Conservation (phyloP, 23 tunicate genomes). For the Trididemnum nubilum region DNA sequence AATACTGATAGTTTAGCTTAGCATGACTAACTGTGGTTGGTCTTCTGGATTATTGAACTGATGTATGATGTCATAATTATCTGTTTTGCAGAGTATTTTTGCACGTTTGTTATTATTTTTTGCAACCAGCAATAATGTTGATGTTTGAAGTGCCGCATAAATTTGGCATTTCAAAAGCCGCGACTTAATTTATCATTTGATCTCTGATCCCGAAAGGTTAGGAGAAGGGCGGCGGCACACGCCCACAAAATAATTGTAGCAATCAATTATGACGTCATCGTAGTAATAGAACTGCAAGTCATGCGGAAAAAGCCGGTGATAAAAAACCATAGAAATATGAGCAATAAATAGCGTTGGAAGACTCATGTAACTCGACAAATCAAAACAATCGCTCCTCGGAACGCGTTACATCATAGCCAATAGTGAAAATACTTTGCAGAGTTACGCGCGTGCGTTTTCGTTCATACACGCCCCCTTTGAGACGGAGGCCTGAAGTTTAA, state of each 20-base stretch:
- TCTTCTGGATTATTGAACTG: no score
- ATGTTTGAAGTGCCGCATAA: no score
- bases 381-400: slow-evolving; percentile 14
- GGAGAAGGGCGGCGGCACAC: slow-evolving; percentile 1
- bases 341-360: not conserved
- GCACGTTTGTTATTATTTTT: no score
- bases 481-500: not conserved
- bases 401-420: not conserved
- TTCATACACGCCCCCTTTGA: not conserved
- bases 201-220: slow-evolving; percentile 6
- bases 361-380: not conserved
- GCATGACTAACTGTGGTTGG: no score
- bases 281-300: slow-evolving; percentile 22
- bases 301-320: slow-evolving; percentile 17
- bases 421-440: slow-evolving; percentile 16
- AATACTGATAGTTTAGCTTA: no score
- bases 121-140: no score
- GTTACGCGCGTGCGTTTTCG: not conserved
- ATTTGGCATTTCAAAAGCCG: no score
- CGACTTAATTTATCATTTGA: no score
- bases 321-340: not conserved
- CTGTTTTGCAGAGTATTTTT: no score
- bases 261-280: slow-evolving; percentile 25
- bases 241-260: not conserved
- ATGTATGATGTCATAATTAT: no score